Evolutionary conservation across 2,888 invertebrate species (phyloP), one percentile per base, ranked within the genome.

Genomic region (Theretra japonica): DNA sequence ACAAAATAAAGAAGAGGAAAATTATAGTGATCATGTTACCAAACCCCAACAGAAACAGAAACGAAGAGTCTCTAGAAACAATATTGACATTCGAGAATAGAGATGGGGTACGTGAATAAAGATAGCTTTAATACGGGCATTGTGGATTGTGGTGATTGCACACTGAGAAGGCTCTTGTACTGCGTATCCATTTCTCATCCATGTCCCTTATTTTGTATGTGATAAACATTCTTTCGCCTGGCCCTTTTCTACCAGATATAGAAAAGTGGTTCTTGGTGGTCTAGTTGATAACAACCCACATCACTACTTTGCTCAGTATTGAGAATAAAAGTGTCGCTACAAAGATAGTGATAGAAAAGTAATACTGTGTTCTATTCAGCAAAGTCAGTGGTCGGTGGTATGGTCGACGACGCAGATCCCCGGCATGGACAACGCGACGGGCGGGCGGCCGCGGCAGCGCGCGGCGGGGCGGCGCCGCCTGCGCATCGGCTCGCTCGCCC

Each of bases 331-430:
- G 48, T 4, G 19, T 11, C 19, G 30, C 33, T 23, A n/a, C 15
- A 59, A 4, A 15, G 21, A 19, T 33, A 21, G 5, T 0, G 6
- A 53, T 62, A 4, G 56, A 19, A 48, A 33, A 11, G 8, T 50
- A 68, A 17, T 17, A 30, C 69, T 8, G 21, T 48, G 58, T 8
- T 21, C 30, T n/a, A 30, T 56, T 48, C 72, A 79, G 76, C 77
- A 90, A 80, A 90, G 89, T 75, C 85, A 91, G 56, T 92, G 88
- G 88, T 94, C 94, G 57, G 83, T 86, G 74, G 83, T 90, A 74
- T 90, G 91, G 90, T 94, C 94, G 73, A 94, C 94, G 58, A 75
- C 83, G 3, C 80, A 90, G 73, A 82, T 94, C 58, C 88, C 91
- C 48, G 88, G 85, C 57, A 88, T 90, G 89, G 90, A 89, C 79